Conservation (phyloP, 1,140 invertebrate genomes). For the Drosophila hydei region DNA sequence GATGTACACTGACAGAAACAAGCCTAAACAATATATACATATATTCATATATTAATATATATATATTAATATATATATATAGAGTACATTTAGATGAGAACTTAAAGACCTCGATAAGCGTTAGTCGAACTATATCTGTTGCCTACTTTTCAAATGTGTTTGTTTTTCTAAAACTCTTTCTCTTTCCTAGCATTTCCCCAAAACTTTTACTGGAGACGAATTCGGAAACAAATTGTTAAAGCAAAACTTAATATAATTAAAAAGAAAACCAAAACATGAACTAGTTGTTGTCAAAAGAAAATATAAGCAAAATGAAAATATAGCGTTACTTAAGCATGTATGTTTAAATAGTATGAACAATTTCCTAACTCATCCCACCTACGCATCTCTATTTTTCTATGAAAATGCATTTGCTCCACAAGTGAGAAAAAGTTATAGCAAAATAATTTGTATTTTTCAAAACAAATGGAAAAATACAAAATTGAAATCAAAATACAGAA, state of each 20-base stretch:
- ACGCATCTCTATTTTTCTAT: slow-evolving; percentile 82
- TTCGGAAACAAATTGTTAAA: slow-evolving; percentile 37
- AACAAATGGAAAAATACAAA: slow-evolving; percentile 29
- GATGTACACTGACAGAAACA: slow-evolving; percentile 69
- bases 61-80: slow-evolving; percentile 15
- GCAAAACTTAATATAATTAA: neutral
- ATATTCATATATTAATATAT: slow-evolving; percentile 22
- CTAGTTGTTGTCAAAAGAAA: slow-evolving; percentile 49
- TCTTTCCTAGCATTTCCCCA: slow-evolving; percentile 14
- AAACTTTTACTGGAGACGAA: slow-evolving; percentile 3
- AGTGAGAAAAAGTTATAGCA: slow-evolving; percentile 60
- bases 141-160: slow-evolving; percentile 17
- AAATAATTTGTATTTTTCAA: slow-evolving; percentile 56
- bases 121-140: slow-evolving; percentile 35
- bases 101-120: slow-evolving; percentile 50
- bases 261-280: slow-evolving; percentile 20
- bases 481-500: slow-evolving; percentile 31
- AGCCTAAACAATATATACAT: slow-evolving; percentile 38
- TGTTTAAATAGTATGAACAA: slow-evolving; percentile 66
- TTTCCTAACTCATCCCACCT: slow-evolving; percentile 82
- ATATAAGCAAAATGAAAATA: slow-evolving; percentile 34
- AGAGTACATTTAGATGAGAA: slow-evolving; percentile 35
- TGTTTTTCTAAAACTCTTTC: slow-evolving; percentile 17
- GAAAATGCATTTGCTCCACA: slow-evolving; percentile 69
- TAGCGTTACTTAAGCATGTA: slow-evolving; percentile 55